Evolutionary conservation across 92 coral and sea anemone species (phyloP), one percentile per base, ranked within the genome.

Genomic region (Bergia sp.): DNA sequence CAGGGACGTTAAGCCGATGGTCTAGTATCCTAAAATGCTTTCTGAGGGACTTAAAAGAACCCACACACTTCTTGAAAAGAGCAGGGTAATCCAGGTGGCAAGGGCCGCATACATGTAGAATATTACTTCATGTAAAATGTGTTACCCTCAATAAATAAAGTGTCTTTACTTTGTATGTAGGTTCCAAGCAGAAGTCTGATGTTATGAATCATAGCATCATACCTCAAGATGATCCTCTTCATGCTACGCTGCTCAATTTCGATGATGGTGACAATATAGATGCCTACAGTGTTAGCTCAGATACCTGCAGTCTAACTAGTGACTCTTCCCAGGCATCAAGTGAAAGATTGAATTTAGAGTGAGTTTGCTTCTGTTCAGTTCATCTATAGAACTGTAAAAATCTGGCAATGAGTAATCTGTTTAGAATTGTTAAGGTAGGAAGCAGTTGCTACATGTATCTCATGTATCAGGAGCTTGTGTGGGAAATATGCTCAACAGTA

Each of bases 271-370:
- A 57, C 73, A 53, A 37, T 37, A 20, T 42, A 11, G 50, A 76
- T 15, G 12, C 5, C 45, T 41, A 45, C 77, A 73, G 58, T 53
- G 58, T 18, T 10, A 53, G 36, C 45, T 80, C 85, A 15, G 73
- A 80, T 53, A 11, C 36, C 23, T 57, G 85, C 71, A 80, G 85
- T 9, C 23, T 61, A 39, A 80, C 85, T 1, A 80, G 85, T 36
- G 69, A 57, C 38, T 50, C 44, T 20, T 80, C 85, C 57, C 73
- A 55, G 40, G 66, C 67, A 80, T 82, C 75, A 67, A 82, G 86
- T 42, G 86, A 82, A 82, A 82, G 53, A 42, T n/a, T n/a, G 38
- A 82, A 65, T 82, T 82, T 82, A 42, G 76, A 82, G 86, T 82
- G 45, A 82, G 86, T 61, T 12, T 40, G 21, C 1, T 38, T 64